Evolutionary conservation across 2,888 invertebrate species (phyloP), one percentile per base, ranked within the genome.

Genomic region (Drosophila putrida): DNA sequence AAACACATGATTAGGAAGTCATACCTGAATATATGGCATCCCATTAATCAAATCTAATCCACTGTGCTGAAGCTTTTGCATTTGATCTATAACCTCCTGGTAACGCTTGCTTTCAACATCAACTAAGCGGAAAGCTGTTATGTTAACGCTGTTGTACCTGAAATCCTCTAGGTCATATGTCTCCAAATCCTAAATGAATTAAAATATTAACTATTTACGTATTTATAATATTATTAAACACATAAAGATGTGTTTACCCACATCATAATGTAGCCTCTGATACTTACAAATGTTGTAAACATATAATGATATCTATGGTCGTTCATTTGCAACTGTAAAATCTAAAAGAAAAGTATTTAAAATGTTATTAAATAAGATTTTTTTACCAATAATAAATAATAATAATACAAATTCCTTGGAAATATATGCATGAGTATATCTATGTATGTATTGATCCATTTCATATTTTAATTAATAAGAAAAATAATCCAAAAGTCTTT

Each of bases 231-330:
- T 33, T 25, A 11, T 43, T 43, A 1, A 11, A 11, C 4, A 20
- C 20, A 20, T 20, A 20, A 11, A 4, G 11, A 11, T 35, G 9
- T 9, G 0, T 6, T 6, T 31, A 31, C 5, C 2, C 8, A 2
- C 9, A 31, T 31, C 8, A 10, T 10, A 35, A 35, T 10, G 35
- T 4, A n/a, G 6, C 5, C 2, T 11, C 25, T 27, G 31, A 43
- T 94, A 96, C 97, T 96, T 94, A 98, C 98, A 92, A 98, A 96
- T 4, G 98, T 97, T 13, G 98, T 98, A 91, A 98, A 98, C 93
- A 98, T 96, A 91, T 98, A 98, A 92, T 98, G 98, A 90, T 98
- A 98, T 87, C 97, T 94, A 92, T 97, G 97, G 91, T 98, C 98
- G 91, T 98, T 98, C 98, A 98, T 98, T 93, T 98, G 98, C 9